Percentiles rank a stretch among this genome's conserved stretches.
phyloP scores from a whole-genome alignment of 2,888 invertebrate genomes.

The Sphaeridia pumilis region DNA sequence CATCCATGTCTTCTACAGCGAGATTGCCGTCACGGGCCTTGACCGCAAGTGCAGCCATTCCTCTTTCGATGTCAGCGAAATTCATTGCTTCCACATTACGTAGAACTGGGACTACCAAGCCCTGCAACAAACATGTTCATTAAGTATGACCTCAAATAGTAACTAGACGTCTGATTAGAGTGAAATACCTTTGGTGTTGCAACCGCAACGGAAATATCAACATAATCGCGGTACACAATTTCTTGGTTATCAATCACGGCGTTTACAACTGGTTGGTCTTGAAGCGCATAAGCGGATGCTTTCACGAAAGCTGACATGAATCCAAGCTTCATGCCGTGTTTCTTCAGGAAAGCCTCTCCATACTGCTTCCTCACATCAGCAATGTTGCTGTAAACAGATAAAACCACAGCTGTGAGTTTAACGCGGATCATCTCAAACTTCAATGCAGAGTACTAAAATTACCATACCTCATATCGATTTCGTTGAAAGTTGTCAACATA shows the following conservation, averaged over 20 bases:
- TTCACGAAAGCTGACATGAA: slow-evolving; percentile 99
- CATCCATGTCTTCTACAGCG: slow-evolving; percentile 99
- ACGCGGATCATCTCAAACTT: too few species aligned
- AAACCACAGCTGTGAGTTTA: too few species aligned
- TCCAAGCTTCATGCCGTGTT: slow-evolving; percentile 86
- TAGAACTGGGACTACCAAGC: slow-evolving; percentile 92
- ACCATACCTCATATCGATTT: slow-evolving; percentile 88
- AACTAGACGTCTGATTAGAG: too few species aligned
- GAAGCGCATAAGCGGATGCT: slow-evolving; percentile 84
- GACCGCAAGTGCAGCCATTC: slow-evolving; percentile 75
- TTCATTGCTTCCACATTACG: slow-evolving; percentile 90
- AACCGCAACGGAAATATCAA: slow-evolving; percentile 97
- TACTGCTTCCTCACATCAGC: slow-evolving; percentile 86
- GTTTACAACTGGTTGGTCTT: slow-evolving; percentile 92
- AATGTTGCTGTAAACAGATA: slow-evolving; percentile 69
- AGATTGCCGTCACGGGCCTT: slow-evolving; percentile 77
- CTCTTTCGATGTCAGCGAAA: slow-evolving; percentile 88
- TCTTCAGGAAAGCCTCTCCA: slow-evolving; percentile 85
- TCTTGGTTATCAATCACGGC: slow-evolving; percentile 89
- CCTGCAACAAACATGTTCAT: slow-evolving; percentile 45
- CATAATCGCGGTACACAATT: slow-evolving; percentile 83
- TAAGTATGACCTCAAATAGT: too few species aligned
- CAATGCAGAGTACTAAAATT: too few species aligned
- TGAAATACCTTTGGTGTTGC: slow-evolving; percentile 87
- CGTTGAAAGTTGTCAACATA: slow-evolving; percentile 99